Evolutionary conservation across 2,888 invertebrate species (phyloP).

Genomic region (Hemicrepidius hirtus): DNA sequence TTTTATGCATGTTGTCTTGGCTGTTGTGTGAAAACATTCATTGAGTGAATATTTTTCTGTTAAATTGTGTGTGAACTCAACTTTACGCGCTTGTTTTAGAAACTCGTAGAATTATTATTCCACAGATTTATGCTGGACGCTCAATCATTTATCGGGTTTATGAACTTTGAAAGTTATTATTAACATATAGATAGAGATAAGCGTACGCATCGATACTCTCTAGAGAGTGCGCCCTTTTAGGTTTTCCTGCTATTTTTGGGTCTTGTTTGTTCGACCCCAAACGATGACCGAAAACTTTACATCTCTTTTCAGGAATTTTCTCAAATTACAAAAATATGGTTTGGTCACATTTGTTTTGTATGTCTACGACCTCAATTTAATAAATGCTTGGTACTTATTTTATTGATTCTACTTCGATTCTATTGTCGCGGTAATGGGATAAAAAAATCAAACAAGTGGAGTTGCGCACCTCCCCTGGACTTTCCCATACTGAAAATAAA

Average conservation of each 20-base stretch:
- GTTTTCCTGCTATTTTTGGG: conserved; percentile 15
- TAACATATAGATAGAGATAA: conserved; percentile 30
- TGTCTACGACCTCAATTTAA: conserved; percentile 2
- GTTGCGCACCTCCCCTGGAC: too few relatives aligned
- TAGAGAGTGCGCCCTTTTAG: conserved; percentile 16
- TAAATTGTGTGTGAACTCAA: conserved; percentile 9
- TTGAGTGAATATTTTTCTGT: conserved; percentile 10
- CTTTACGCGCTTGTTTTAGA: neutral
- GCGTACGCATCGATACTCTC: conserved; percentile 20
- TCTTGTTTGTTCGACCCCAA: neutral
- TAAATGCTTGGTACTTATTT: neutral
- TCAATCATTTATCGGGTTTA: conserved; percentile 28
- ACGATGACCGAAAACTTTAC: neutral
- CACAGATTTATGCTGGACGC: conserved; percentile 12
- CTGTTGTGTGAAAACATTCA: neutral
- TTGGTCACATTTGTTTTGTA: neutral
- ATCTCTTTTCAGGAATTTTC: neutral
- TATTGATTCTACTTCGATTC: neutral
- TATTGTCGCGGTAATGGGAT: neutral
- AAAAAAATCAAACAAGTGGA: too few relatives aligned
- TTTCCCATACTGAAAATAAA: too few relatives aligned
- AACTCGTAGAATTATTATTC: conserved; percentile 12
- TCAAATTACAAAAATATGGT: conserved; percentile 5
- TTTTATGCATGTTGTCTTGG: conserved; percentile 12
- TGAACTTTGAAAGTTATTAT: conserved; percentile 31